Evolutionary conservation across 2,113 vertebrate genomes (phyloP).

Genomic region (Chunga burmeisteri): DNA sequence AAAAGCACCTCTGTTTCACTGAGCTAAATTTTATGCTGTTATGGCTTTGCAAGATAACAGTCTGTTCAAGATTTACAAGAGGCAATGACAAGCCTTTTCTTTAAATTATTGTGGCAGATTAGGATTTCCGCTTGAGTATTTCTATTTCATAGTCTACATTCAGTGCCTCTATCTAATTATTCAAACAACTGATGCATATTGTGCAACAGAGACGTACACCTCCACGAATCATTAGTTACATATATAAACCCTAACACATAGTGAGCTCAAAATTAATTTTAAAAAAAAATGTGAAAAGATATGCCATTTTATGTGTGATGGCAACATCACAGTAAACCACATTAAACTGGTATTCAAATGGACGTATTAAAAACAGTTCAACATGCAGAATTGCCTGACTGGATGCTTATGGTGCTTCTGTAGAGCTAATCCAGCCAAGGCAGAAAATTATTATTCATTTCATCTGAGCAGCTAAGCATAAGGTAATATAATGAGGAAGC

Average conservation of each 20-base stretch:
- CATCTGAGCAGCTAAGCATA: slow-evolving; percentile 43
- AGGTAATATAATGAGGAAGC: slow-evolving; percentile 8
- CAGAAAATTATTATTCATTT: slow-evolving; percentile 42
- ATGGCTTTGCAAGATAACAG: slow-evolving; percentile 18
- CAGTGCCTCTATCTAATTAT: slow-evolving; percentile 25
- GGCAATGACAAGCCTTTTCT: background rate
- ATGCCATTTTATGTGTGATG: background rate
- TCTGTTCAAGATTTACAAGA: slow-evolving; percentile 4
- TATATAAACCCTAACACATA: background rate
- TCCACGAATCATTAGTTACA: slow-evolving; percentile 29
- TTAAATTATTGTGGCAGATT: slow-evolving; percentile 40
- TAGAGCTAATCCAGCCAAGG: background rate
- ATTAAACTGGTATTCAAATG: slow-evolving; percentile 21
- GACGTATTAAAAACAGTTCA: background rate
- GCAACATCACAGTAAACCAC: background rate
- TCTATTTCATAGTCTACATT: slow-evolving; percentile 20
- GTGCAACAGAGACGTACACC: background rate
- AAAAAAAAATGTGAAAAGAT: background rate
- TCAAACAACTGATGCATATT: slow-evolving; percentile 36
- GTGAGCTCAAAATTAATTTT: background rate
- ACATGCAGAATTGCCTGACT: background rate
- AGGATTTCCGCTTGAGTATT: slow-evolving; percentile 51
- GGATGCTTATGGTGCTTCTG: background rate
- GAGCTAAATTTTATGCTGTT: background rate
- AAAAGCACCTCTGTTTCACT: background rate